Evolutionary conservation across 2,888 invertebrate genomes (phyloP).

Genomic region (Cheilosia pagana): DNA sequence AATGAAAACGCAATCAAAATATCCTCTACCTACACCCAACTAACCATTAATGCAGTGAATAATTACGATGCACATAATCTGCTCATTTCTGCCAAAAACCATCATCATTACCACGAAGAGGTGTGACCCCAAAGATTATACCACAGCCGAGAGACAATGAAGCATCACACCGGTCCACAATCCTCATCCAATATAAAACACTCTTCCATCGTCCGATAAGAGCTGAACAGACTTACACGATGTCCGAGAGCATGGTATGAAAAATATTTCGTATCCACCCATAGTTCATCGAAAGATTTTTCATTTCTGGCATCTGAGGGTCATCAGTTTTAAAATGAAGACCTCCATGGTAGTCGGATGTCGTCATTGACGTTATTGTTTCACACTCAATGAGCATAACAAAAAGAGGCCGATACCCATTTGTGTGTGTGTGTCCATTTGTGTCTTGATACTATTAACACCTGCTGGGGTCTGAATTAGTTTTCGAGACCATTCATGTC

Average conservation of each 20-base stretch:
- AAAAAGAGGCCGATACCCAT: slow-evolving; percentile 37
- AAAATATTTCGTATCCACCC: slow-evolving; percentile 49
- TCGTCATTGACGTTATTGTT: slow-evolving; percentile 72
- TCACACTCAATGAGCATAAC: slow-evolving; percentile 63
- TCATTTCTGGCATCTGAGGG: slow-evolving; percentile 48
- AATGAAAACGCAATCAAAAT: too few species aligned
- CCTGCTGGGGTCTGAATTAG: slow-evolving; percentile 67
- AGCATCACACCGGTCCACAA: background rate
- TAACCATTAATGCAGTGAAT: background rate
- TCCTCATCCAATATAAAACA: background rate
- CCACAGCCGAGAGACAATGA: slow-evolving; percentile 20
- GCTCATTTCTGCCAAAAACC: slow-evolving; percentile 15
- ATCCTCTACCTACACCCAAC: background rate
- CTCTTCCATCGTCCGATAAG: background rate
- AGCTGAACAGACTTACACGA: slow-evolving; percentile 14
- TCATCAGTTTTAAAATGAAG: slow-evolving; percentile 71
- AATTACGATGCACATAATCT: slow-evolving; percentile 4
- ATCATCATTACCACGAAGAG: slow-evolving; percentile 29
- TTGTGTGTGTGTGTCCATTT: slow-evolving; percentile 36
- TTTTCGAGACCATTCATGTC: slow-evolving; percentile 11
- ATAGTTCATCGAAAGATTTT: slow-evolving; percentile 46
- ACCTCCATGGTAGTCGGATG: slow-evolving; percentile 72
- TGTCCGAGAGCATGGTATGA: slow-evolving; percentile 7
- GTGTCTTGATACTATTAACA: slow-evolving; percentile 56
- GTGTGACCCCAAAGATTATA: slow-evolving; percentile 40